Evolutionary conservation across 2,888 invertebrate genomes (phyloP).

Genomic region (Eupithecia vulgata): DNA sequence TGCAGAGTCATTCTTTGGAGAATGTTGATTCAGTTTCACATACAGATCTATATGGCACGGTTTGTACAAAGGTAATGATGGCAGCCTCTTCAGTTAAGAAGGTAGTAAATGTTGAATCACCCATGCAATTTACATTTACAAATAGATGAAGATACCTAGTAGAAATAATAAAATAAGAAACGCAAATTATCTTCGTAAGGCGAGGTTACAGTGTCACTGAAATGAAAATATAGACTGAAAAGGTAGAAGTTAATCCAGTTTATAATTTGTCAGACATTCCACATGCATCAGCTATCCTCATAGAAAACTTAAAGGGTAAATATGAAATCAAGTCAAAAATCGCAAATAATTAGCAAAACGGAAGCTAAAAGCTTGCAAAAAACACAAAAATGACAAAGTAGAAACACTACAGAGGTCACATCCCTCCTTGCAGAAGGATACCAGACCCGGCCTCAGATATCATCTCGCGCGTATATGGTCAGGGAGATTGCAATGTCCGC

Average conservation of each 20-base stretch:
- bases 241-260: neutral
- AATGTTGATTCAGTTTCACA: neutral
- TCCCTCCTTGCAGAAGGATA: conserved; percentile 28
- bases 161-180: neutral
- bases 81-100: neutral
- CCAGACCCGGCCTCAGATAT: conserved; percentile 26
- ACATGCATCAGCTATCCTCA: no score
- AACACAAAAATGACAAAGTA: conserved; percentile 36
- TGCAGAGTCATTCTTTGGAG: neutral
- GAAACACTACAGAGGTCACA: conserved; percentile 32
- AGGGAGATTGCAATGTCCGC: conserved; percentile 19
- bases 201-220: neutral
- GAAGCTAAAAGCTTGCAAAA: neutral
- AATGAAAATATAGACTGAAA: neutral
- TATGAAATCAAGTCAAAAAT: neutral
- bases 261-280: neutral
- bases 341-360: neutral
- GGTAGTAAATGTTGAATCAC: neutral
- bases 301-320: neutral
- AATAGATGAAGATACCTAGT: neutral
- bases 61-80: neutral
- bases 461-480: conserved; percentile 35
- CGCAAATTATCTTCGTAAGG: neutral
- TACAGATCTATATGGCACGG: neutral
- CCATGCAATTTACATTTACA: neutral